A percentile compares a stretch with the other conserved stretches of the same genome.
These are phyloP conservation scores for Chalcosyrphus nemorum DNA, from an alignment of 2,888 invertebrate species.

Conservation along the genomic window DNA sequence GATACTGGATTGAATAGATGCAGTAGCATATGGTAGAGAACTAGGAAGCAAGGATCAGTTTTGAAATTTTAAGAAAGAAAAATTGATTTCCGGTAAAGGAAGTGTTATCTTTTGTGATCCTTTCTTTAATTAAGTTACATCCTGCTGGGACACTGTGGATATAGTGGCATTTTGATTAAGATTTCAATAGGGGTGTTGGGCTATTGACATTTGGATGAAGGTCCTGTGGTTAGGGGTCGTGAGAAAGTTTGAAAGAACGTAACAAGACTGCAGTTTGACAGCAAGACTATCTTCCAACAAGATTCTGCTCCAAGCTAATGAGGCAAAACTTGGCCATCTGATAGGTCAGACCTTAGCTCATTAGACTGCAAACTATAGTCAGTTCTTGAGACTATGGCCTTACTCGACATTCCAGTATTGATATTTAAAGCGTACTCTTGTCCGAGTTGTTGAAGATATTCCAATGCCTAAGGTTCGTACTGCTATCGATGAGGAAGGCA, in stretches of 20 bases:
- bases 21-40: conserved; percentile 52
- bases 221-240: conserved; percentile 40
- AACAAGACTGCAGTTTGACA: too few species aligned
- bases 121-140: conserved; percentile 27
- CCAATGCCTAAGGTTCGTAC: too few species aligned
- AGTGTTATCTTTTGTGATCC: not conserved
- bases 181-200: conserved; percentile 1
- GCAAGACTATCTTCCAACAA: too few species aligned
- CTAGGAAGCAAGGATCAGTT: conserved; percentile 1
- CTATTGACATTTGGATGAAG: conserved; percentile 5
- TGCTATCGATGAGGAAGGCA: too few species aligned
- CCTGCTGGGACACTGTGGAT: conserved; percentile 18
- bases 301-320: too few species aligned
- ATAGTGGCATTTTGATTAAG: conserved; percentile 14
- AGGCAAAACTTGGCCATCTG: too few species aligned
- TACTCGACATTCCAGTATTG: too few species aligned
- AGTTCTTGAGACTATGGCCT: too few species aligned
- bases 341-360: too few species aligned
- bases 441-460: too few species aligned
- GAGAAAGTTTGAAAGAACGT: conserved; percentile 12
- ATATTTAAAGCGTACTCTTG: too few species aligned
- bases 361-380: too few species aligned
- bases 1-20: not conserved
- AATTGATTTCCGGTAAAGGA: conserved; percentile 31
- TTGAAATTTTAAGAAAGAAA: not conserved